Conservation (phyloP, 1,140 invertebrate species). For the Caenorhabditis briggsae region DNA sequence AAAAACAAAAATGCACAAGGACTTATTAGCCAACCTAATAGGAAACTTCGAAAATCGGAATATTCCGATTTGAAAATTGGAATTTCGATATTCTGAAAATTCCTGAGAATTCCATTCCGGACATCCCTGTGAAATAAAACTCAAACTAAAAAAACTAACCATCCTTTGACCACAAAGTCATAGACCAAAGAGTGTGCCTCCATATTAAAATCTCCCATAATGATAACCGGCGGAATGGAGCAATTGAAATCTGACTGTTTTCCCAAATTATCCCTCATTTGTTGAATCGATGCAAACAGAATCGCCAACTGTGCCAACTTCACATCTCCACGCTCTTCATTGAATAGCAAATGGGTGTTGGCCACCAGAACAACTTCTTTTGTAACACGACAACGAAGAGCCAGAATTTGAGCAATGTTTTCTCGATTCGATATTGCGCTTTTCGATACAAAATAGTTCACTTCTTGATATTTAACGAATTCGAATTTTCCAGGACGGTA, state of each 20-base stretch:
- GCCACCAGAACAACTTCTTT: constrained; percentile 83
- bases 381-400: constrained; percentile 80
- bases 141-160: neutral
- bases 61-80: too few relatives aligned
- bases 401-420: constrained; percentile 82
- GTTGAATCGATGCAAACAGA: constrained; percentile 56
- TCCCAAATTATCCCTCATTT: constrained; percentile 30
- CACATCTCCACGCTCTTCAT: constrained; percentile 88
- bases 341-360: constrained; percentile 94
- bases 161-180: constrained; percentile 67
- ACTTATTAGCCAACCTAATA: too few relatives aligned
- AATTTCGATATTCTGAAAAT: too few relatives aligned
- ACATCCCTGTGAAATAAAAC: too few relatives aligned
- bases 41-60: too few relatives aligned
- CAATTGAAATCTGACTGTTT: neutral
- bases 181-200: constrained; percentile 84
- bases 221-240: constrained; percentile 84
- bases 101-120: too few relatives aligned
- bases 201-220: constrained; percentile 92
- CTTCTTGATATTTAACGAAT: constrained; percentile 80
- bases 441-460: constrained; percentile 82
- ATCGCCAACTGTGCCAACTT: constrained; percentile 84
- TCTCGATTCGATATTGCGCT: constrained; percentile 82
- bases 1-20: too few relatives aligned
- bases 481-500: constrained; percentile 83